Conservation (phyloP, 1,140 invertebrate species). For the Sminthurinus signatus region DNA sequence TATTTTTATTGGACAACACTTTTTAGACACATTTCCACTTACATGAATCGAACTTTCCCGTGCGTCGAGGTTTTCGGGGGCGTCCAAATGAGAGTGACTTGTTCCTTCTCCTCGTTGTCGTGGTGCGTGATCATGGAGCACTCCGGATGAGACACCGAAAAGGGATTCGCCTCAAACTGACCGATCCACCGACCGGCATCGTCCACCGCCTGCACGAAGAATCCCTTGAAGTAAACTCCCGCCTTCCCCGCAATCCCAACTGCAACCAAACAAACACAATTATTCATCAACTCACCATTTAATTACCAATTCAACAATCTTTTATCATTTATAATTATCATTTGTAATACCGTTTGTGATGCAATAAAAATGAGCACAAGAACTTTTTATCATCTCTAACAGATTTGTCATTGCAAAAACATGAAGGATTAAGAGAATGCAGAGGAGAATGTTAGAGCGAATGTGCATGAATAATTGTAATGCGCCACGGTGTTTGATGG, state of each 20-base stretch:
- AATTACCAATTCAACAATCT: too few species aligned
- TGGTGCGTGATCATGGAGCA: slow-evolving; percentile 31
- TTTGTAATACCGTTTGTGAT: too few species aligned
- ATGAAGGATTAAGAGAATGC: too few species aligned
- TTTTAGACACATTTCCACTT: too few species aligned
- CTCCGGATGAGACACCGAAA: slow-evolving; percentile 34
- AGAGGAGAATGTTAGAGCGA: too few species aligned
- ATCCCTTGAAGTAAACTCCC: slow-evolving; percentile 38
- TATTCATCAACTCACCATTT: background rate
- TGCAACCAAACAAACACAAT: slow-evolving; percentile 2
- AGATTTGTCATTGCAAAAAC: too few species aligned
- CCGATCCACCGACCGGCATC: slow-evolving; percentile 34
- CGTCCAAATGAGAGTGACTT: slow-evolving; percentile 37
- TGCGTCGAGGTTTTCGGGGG: slow-evolving; percentile 23
- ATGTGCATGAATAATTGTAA: too few species aligned
- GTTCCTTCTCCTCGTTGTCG: slow-evolving; percentile 39
- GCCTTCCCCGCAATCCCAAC: slow-evolving; percentile 26
- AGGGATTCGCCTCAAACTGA: slow-evolving; percentile 32
- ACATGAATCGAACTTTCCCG: slow-evolving; percentile 37
- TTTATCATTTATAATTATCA: background rate
- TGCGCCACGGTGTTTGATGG: too few species aligned
- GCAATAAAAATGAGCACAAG: too few species aligned
- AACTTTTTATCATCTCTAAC: too few species aligned
- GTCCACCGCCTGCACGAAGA: slow-evolving; percentile 37
- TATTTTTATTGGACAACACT: slow-evolving; percentile 9